Evolutionary conservation across 1,140 invertebrate genomes (phyloP).

Genomic region (Liolophura sinensis): DNA sequence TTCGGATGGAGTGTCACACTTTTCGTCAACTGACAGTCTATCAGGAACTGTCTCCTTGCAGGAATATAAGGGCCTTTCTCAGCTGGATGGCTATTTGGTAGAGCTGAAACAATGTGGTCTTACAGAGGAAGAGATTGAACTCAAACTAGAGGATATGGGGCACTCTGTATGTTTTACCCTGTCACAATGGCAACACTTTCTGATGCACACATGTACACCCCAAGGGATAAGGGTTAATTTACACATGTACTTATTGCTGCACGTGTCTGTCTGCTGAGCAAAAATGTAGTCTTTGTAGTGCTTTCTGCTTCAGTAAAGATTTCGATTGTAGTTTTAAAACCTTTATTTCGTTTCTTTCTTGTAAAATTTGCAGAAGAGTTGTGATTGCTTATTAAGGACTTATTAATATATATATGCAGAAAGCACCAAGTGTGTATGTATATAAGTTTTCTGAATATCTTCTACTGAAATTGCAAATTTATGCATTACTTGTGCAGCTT

Average conservation of each 20-base stretch:
- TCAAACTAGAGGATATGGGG: slow-evolving; percentile 28
- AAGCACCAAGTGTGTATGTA: too few relatives aligned
- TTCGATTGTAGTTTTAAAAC: not conserved
- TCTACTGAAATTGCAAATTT: not conserved
- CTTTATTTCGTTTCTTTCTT: too few relatives aligned
- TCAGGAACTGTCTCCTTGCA: slow-evolving; percentile 26
- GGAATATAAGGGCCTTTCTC: slow-evolving; percentile 25
- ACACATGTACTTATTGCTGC: not conserved
- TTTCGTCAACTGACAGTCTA: slow-evolving; percentile 22
- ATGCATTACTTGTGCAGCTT: not conserved
- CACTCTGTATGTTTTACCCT: not conserved
- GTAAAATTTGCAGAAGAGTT: too few relatives aligned
- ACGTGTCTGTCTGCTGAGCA: not conserved
- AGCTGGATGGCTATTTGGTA: slow-evolving; percentile 30
- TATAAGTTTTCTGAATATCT: too few relatives aligned
- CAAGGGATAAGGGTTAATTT: too few relatives aligned
- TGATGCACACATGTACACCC: too few relatives aligned
- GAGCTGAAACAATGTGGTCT: slow-evolving; percentile 41
- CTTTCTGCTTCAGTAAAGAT: not conserved
- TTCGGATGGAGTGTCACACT: slow-evolving; percentile 18
- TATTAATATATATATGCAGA: too few relatives aligned
- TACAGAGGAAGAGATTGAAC: slow-evolving; percentile 39
- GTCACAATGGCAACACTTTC: too few relatives aligned
- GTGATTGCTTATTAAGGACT: too few relatives aligned
- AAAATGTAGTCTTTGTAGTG: not conserved